Conservation (phyloP, 2,797 vertebrate species). For the Myripristis jacobus region DNA sequence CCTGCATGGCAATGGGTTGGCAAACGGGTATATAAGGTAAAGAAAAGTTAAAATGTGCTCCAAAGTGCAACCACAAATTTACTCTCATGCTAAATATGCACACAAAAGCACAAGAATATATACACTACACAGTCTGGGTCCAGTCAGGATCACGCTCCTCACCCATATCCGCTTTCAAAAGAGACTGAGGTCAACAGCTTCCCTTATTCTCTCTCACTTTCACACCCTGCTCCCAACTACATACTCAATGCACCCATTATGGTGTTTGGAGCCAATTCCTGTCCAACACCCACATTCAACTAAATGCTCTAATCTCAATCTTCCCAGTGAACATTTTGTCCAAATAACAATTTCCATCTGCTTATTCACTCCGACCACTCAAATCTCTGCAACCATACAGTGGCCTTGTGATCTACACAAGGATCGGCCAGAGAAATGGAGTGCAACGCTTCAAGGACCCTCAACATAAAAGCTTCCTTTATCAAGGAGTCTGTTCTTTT, state of each 20-base stretch:
- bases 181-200: slow-evolving; percentile 79
- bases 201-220: slow-evolving; percentile 82
- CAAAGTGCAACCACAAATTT: slow-evolving; percentile 43
- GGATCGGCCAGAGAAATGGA: slow-evolving; percentile 43
- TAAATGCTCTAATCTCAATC: slow-evolving; percentile 43
- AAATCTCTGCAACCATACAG: slow-evolving; percentile 33
- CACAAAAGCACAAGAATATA: slow-evolving; percentile 12
- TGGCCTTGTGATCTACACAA: slow-evolving; percentile 49
- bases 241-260: slow-evolving; percentile 46
- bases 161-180: slow-evolving; percentile 82
- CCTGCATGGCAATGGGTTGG: slow-evolving; percentile 67
- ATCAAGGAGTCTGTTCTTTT: slow-evolving; percentile 68
- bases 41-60: slow-evolving; percentile 56
- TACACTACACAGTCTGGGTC: slow-evolving; percentile 40
- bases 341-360: slow-evolving; percentile 36
- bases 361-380: slow-evolving; percentile 32
- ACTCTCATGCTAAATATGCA: slow-evolving; percentile 21
- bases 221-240: slow-evolving; percentile 70
- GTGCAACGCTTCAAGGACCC: slow-evolving; percentile 65
- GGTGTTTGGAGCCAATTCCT: slow-evolving; percentile 50
- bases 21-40: slow-evolving; percentile 53
- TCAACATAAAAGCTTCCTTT: slow-evolving; percentile 71
- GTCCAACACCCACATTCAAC: slow-evolving; percentile 54
- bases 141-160: slow-evolving; percentile 66
- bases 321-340: slow-evolving; percentile 28